Base-by-base conservation (phyloP, 2,797 vertebrate species). In the Gallinago nigripennis region DNA sequence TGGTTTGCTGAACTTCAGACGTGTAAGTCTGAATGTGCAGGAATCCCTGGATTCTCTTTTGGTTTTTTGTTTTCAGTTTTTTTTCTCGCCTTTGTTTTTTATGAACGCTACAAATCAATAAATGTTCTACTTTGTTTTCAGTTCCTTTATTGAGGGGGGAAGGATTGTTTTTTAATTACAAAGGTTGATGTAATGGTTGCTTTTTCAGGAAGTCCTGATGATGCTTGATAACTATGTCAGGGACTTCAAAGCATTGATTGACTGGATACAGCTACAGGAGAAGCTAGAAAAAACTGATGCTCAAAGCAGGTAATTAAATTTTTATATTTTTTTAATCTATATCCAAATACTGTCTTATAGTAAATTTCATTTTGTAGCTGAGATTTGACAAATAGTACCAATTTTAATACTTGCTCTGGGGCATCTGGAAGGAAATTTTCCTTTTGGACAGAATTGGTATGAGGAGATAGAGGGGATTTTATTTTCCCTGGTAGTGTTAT, bases 181-280 rank as follows among this genome's bases (percentile, higher is more conserved):
- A 39, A 79, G 57, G 28, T 15, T 96, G 60, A 92, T 87, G 48
- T 45, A 46, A 46, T 61, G 50, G 18, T 95, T 95, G 39, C 57
- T 94, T 97, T 97, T 86, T 46, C 95, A 99, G 99, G 99, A 99
- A 97, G 99, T 99, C 84, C 94, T 99, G 94, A 99, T 99, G 99
- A 99, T 99, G 99, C 97, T 99, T 96, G 99, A 99, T 98, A 99
- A 99, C 97, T 99, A 99, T 15, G 99, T 99, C 25, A 98, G 99
- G 75, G 99, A 99, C 97, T 99, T 99, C 97, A 99, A 99, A 98
- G 99, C 99, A 24, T 97, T 99, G 93, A 99, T 99, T 86, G 99
- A 99, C 97, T 99, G 99, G 99, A 99, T 99, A 96, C 99, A 99
- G 89, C 99, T 99, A 45, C 99, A 99, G 97, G 99, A 99, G 97